phyloP scores from a whole-genome alignment of 2,888 invertebrate species.

The Lutraria lutraria region DNA sequence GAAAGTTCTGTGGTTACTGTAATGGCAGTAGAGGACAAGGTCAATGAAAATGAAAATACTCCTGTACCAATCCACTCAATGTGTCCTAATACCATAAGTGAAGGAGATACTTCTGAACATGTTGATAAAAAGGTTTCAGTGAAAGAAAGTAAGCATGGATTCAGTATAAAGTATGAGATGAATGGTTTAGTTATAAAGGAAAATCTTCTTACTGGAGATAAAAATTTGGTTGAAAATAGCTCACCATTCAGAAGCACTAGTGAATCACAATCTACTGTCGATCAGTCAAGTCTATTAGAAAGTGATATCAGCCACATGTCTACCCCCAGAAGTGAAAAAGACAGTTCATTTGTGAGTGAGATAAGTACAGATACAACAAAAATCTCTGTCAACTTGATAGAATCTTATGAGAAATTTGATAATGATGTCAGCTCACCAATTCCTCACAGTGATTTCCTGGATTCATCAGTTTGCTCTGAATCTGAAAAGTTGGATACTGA shows the following conservation, averaged over 20 bases:
- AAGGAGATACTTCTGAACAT: neutral
- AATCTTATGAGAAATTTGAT: neutral
- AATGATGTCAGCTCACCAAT: neutral
- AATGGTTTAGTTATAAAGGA: conserved; percentile 58
- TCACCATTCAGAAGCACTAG: conserved; percentile 42
- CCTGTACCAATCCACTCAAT: neutral
- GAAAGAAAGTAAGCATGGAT: conserved; percentile 36
- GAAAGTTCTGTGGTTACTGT: neutral
- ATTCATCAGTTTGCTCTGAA: neutral
- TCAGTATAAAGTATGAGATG: conserved; percentile 53
- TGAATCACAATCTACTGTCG: conserved; percentile 32
- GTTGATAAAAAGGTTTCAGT: neutral
- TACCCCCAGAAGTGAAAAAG: conserved; percentile 4
- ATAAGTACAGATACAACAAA: neutral
- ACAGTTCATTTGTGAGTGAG: neutral
- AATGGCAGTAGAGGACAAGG: neutral
- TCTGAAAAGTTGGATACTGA: neutral
- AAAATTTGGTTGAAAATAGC: conserved; percentile 54
- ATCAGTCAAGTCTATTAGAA: conserved; percentile 25
- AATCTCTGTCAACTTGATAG: neutral
- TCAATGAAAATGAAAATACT: neutral
- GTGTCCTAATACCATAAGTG: neutral
- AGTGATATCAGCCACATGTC: conserved; percentile 15
- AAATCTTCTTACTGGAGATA: conserved; percentile 61
- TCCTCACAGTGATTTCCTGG: neutral